phyloP scores from a whole-genome alignment of 2,888 invertebrate species.

The Autographa gamma region DNA sequence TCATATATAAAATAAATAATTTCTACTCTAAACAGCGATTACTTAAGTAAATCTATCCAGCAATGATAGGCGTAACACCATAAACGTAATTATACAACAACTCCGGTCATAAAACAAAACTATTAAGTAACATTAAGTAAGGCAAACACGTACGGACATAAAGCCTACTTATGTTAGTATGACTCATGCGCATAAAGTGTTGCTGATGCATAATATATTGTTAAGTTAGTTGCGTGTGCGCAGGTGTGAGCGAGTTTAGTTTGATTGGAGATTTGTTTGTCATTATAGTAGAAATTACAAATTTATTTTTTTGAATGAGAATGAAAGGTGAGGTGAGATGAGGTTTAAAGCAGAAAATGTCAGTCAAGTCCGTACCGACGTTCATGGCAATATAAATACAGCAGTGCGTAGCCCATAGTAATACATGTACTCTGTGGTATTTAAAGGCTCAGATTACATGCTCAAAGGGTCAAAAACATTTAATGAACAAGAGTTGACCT shows the following conservation, averaged over 20 bases:
- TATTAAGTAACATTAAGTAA: constrained; percentile 31
- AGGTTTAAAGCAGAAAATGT: too few species aligned
- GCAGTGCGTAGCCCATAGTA: too few species aligned
- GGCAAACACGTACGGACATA: constrained; percentile 6
- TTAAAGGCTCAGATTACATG: too few species aligned
- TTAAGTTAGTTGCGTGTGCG: constrained; percentile 37
- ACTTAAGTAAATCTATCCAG: neutral
- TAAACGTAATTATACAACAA: neutral
- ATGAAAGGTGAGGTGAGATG: too few species aligned
- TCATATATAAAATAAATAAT: neutral
- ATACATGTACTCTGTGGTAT: too few species aligned
- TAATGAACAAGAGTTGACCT: too few species aligned
- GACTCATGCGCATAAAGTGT: constrained; percentile 40
- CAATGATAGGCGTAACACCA: neutral
- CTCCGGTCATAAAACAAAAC: neutral
- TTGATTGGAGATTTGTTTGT: too few species aligned
- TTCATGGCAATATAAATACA: too few species aligned
- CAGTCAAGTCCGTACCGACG: too few species aligned
- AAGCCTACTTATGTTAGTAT: constrained; percentile 17
- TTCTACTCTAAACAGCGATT: neutral
- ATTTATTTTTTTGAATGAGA: too few species aligned
- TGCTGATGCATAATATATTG: constrained; percentile 18
- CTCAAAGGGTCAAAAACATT: too few species aligned
- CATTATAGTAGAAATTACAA: too few species aligned
- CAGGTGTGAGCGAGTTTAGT: neutral